phyloP scores from a whole-genome alignment of 2,888 invertebrate genomes.

The Lasioglossum figueresi region DNA sequence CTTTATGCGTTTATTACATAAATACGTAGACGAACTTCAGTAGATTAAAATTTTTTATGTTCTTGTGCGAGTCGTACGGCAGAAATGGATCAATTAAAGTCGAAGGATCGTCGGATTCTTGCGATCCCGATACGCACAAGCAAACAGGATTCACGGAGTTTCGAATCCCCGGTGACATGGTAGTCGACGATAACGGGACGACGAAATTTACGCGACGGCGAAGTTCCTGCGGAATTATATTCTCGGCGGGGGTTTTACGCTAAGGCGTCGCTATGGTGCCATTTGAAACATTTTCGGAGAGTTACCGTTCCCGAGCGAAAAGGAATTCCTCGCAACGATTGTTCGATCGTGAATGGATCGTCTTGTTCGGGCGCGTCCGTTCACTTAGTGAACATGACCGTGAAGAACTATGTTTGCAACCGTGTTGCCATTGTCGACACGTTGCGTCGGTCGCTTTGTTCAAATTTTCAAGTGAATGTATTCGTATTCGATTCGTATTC shows the following conservation, averaged over 20 bases:
- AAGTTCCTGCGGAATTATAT: slow-evolving; percentile 15
- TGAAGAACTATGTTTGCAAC: not conserved
- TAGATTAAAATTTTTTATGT: too few relatives aligned
- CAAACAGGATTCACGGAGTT: slow-evolving; percentile 9
- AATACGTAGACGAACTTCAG: too few relatives aligned
- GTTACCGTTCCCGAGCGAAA: not conserved
- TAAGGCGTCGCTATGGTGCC: not conserved
- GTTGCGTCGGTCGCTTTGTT: not conserved
- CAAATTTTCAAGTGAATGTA: not conserved
- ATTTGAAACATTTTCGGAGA: slow-evolving; percentile 14
- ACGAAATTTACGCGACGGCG: slow-evolving; percentile 22
- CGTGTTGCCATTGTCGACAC: not conserved
- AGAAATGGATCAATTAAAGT: not conserved
- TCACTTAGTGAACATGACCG: not conserved
- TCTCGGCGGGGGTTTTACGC: slow-evolving; percentile 28
- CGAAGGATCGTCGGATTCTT: not conserved
- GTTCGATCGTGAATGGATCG: not conserved
- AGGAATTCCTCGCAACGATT: not conserved
- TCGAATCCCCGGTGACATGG: slow-evolving; percentile 3
- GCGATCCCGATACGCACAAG: slow-evolving; percentile 7
- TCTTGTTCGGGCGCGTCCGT: not conserved
- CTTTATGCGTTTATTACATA: too few relatives aligned
- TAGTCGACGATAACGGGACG: slow-evolving; percentile 22
- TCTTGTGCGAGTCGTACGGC: too few relatives aligned
- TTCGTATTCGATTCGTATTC: too few relatives aligned